Base-by-base conservation (phyloP, 2,113 vertebrate species). In the Capreolus pygargus region DNA sequence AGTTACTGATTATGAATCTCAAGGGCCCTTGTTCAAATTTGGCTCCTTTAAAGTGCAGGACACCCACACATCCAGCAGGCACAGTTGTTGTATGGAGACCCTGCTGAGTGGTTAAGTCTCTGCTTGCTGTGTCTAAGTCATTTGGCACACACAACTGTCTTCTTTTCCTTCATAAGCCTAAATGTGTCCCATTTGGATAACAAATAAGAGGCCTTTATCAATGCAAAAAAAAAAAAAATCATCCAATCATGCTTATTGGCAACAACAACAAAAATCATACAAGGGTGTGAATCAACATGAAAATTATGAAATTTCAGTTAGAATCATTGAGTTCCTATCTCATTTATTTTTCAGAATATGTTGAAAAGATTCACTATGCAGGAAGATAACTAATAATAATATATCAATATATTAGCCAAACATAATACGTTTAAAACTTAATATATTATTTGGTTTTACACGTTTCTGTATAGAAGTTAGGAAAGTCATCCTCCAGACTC, bases 91-190 rank as follows among this genome's bases (percentile, higher is more conserved):
- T 54, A 92, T 74, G 67, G 81, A 97, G 60, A 94, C 86, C 92
- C 79, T 83, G 81, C 85, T 97, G 96, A 88, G 92, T 96, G 92
- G 55, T 96, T 98, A 97, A 97, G 89, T 94, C 87, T 97, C 58
- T 91, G 36, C 92, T 96, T 96, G 28, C 95, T 97, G 90, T 96
- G 91, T 87, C 60, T 96, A 95, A 97, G 70, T 39, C 70, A 97
- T 78, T 95, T 98, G 94, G 39, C 85, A 98, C 54, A 33, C 33
- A 93, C 17, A 95, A 21, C 5, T 2, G 1, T 36, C 89, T 89
- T 94, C 82, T 64, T 95, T 96, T 93, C 13, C 85, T 89, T 91
- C 61, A 93, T 28, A 96, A 97, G 14, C 6, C n/a, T 92, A 90
- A 95, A 92, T 97, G 83, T 95, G 39, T 95, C 76, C 85, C n/a